Conservation (phyloP, 2,113 vertebrate genomes). For the Cyphomyrus discorhynchus region DNA sequence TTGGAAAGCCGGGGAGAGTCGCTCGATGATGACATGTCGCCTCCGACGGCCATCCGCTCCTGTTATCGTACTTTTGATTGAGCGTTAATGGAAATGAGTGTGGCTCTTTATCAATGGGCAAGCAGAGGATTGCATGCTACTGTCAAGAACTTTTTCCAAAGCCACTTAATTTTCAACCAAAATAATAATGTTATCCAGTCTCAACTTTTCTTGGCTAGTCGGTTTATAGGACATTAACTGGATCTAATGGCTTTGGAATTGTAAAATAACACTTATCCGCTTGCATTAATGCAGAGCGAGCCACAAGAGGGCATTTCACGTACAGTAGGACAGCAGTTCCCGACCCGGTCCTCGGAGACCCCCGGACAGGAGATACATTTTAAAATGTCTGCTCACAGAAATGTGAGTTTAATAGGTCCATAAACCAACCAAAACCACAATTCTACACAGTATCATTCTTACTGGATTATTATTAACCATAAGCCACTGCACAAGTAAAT, state of each 20-base stretch:
- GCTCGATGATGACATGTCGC: neutral
- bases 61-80: neutral
- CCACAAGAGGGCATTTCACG: neutral
- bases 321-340: neutral
- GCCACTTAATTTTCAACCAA: neutral
- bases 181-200: neutral
- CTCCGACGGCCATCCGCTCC: neutral
- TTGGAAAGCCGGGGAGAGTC: neutral
- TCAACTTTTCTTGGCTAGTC: neutral
- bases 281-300: neutral
- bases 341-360: neutral
- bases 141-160: neutral
- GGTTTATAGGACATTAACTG: neutral
- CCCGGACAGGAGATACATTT: neutral
- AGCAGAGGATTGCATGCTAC: neutral
- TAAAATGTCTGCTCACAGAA: neutral
- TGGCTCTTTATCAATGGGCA: neutral
- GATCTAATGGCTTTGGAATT: neutral
- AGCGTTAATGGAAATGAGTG: neutral
- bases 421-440: neutral
- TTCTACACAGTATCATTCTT: neutral
- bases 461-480: neutral
- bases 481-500: neutral
- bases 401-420: neutral
- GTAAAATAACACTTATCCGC: neutral